phyloP scores from a whole-genome alignment of 1,140 invertebrate genomes.

The Scaptodrosophila lebanonensis region DNA sequence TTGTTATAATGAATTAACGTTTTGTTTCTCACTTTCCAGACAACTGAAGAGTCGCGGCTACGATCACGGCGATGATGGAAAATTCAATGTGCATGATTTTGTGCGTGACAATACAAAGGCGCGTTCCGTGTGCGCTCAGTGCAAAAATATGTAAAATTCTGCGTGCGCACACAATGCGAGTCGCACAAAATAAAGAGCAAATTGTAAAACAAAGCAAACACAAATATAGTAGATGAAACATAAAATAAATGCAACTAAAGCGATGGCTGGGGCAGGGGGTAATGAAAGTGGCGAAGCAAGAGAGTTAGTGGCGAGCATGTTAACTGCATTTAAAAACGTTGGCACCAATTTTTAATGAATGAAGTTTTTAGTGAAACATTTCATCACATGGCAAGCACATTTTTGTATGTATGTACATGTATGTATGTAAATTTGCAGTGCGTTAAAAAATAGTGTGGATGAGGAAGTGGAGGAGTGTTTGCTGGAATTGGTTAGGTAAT shows the following conservation, averaged over 20 bases:
- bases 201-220: slow-evolving; percentile 20
- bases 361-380: not conserved
- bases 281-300: too few species aligned
- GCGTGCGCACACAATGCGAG: slow-evolving; percentile 25
- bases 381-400: slow-evolving; percentile 27
- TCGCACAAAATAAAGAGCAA: slow-evolving; percentile 45
- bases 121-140: slow-evolving; percentile 78
- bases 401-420: too few species aligned
- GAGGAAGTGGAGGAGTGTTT: too few species aligned
- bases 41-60: slow-evolving; percentile 81
- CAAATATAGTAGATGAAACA: not conserved
- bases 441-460: not conserved
- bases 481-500: too few species aligned
- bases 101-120: slow-evolving; percentile 81
- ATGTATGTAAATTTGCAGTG: slow-evolving; percentile 60
- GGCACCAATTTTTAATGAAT: slow-evolving; percentile 26
- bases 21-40: too few species aligned
- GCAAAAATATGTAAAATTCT: slow-evolving; percentile 69
- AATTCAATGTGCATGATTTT: slow-evolving; percentile 84
- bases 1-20: too few species aligned
- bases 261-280: too few species aligned
- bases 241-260: too few species aligned
- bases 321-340: slow-evolving; percentile 2
- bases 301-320: too few species aligned
- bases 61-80: slow-evolving; percentile 79